Conservation (phyloP, 2,797 vertebrate species). For the Kryptopterus vitreolus region DNA sequence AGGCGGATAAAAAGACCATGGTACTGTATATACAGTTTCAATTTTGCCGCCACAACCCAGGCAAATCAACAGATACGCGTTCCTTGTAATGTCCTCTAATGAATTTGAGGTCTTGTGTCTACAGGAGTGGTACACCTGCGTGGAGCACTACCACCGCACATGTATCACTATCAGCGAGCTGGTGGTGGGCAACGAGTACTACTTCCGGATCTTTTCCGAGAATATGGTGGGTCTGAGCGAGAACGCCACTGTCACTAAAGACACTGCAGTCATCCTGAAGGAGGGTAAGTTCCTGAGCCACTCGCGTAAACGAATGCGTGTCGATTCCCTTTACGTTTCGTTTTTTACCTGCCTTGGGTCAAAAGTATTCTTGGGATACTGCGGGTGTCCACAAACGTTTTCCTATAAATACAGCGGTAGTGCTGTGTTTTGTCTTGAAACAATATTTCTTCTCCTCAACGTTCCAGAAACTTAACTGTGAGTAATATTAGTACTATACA, state of each 20-base stretch:
- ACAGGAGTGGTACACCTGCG: constrained; percentile 96
- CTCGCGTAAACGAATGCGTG: too few relatives aligned
- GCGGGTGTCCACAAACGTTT: too few relatives aligned
- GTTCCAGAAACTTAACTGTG: not conserved
- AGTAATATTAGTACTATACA: not conserved
- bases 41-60: not conserved
- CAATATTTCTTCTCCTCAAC: not conserved
- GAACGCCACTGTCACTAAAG: constrained; percentile 87
- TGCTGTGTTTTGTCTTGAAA: not conserved
- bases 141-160: constrained; percentile 95
- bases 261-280: constrained; percentile 91
- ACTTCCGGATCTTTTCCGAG: constrained; percentile 91
- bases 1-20: constrained; percentile 99
- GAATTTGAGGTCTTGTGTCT: not conserved
- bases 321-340: too few relatives aligned
- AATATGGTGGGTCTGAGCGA: constrained; percentile 97
- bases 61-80: not conserved
- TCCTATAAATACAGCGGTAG: too few relatives aligned
- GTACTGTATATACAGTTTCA: constrained; percentile 62
- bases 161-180: constrained; percentile 91
- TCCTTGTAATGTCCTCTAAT: not conserved
- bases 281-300: constrained; percentile 78
- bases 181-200: constrained; percentile 97
- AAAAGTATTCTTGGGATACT: too few relatives aligned
- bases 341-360: too few relatives aligned